A percentile compares a stretch with the other conserved stretches of the same genome.
Conservation (phyloP, 2,888 invertebrate species). For the Machimus rusticus region DNA sequence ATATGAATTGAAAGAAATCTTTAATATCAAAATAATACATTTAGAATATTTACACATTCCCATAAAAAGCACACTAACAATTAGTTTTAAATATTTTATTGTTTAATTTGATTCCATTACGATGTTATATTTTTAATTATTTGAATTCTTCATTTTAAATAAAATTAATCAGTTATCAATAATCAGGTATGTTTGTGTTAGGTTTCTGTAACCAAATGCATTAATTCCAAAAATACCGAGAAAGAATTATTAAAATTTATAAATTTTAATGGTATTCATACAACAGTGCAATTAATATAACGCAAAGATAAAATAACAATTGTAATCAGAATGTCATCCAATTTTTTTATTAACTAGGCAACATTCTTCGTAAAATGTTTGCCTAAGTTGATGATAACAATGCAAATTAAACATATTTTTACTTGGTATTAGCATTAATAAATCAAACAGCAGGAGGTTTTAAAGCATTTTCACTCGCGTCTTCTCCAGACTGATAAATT, state of each 20-base stretch:
- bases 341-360: neutral
- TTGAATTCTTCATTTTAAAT: conserved; percentile 32
- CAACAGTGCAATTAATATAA: neutral
- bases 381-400: neutral
- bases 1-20: neutral
- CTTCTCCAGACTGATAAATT: neutral
- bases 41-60: conserved; percentile 40
- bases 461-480: neutral
- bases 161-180: too few relatives aligned
- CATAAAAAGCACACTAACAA: conserved; percentile 41
- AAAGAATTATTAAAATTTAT: too few relatives aligned
- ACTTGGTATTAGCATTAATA: neutral
- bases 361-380: neutral
- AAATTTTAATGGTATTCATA: too few relatives aligned
- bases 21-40: neutral
- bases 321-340: neutral
- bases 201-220: too few relatives aligned
- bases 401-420: neutral
- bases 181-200: too few relatives aligned
- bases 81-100: neutral
- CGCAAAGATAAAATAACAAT: neutral
- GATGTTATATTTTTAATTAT: neutral
- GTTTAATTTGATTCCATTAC: neutral
- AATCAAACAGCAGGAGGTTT: neutral
- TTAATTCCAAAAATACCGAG: too few relatives aligned